Evolutionary conservation across 2,113 vertebrate species (phyloP), one percentile per base, ranked within the genome.

Genomic region (Engystomops pustulosus): DNA sequence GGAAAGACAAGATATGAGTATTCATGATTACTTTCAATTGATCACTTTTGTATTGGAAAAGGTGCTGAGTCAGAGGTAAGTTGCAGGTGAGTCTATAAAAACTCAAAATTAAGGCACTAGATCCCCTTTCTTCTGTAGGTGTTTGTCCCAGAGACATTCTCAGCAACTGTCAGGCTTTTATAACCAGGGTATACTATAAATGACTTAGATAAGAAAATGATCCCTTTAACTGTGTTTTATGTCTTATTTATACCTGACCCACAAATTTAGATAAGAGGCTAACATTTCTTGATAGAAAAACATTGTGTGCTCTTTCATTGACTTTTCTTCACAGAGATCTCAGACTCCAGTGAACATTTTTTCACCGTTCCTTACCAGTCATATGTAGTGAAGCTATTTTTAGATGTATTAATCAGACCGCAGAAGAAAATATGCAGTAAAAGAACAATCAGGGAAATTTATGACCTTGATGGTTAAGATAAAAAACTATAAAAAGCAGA

Each of bases 381-480:
- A 76, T 11, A 55, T 38, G 72, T 77, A 68, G 44, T 41, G 9
- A 41, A 30, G 72, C 74, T 84, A 84, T 78, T 77, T 55, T 69
- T 84, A 84, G 82, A 67, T 44, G 45, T 67, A 68, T 77, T 84
- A 84, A 84, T 84, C 82, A 84, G 82, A 58, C 67, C 68, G 58
- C 36, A 71, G 47, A 38, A 81, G 62, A 78, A 84, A 84, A 84
- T 68, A 77, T 84, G 60, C 72, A 84, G 72, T 67, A 78, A 77
- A 69, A 25, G 82, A 84, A 84, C 82, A 84, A 84, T 84, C 82
- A 84, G 72, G 75, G 47, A 84, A 78, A 84, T 84, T 51, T 84
- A 68, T 84, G 82, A 84, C 82, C 82, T 84, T 84, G 82, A 78
- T 84, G 72, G 82, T 38, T 44, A 32, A 68, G 20, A 84, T 60